Evolutionary conservation across 1,140 invertebrate genomes (phyloP).

Genomic region (Andrena cerasifolii): DNA sequence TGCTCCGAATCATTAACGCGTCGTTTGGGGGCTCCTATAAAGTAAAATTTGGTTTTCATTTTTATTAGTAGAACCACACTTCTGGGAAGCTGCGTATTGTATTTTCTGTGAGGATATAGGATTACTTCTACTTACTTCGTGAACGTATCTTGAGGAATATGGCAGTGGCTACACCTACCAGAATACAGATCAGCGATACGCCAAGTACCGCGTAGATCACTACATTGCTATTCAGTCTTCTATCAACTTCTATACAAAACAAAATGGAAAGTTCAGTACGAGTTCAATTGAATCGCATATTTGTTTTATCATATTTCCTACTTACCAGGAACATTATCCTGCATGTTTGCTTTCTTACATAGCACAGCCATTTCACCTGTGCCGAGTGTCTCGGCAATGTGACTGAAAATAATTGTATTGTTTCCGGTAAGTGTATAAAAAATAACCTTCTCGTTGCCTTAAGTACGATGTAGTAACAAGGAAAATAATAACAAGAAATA

Average conservation of each 20-base stretch:
- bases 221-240: too few relatives aligned
- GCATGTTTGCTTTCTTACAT: constrained; percentile 25
- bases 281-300: background rate
- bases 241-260: background rate
- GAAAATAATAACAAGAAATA: too few relatives aligned
- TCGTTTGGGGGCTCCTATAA: constrained; percentile 51
- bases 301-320: constrained; percentile 3
- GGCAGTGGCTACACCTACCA: background rate
- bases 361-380: constrained; percentile 41
- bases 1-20: constrained; percentile 43
- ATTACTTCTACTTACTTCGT: constrained; percentile 27
- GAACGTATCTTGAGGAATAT: constrained; percentile 22
- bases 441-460: background rate
- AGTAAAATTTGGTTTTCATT: background rate
- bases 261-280: background rate
- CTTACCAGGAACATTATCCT: constrained; percentile 22
- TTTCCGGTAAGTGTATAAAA: background rate
- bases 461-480: background rate
- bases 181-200: background rate
- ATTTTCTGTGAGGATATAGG: background rate
- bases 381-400: constrained; percentile 34
- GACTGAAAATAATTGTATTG: constrained; percentile 30
- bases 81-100: too few relatives aligned
- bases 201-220: background rate
- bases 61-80: too few relatives aligned